These are phyloP conservation scores for Geotrupes spiniger DNA, from an alignment of 2,888 invertebrate species.

Conservation along the genomic window DNA sequence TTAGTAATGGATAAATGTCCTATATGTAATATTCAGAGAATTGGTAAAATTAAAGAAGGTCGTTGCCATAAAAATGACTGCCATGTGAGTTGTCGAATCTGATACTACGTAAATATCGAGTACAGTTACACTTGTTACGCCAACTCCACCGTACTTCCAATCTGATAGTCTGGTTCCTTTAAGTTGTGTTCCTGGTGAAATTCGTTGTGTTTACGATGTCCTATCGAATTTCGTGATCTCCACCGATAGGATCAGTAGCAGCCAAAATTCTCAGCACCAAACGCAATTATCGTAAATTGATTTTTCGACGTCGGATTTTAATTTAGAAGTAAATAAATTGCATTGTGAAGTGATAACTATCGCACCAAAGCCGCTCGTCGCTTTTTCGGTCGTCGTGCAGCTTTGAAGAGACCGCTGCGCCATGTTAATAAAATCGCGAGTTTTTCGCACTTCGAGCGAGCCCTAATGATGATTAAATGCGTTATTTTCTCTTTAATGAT, in stretches of 20 bases:
- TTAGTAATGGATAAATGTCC: too few relatives aligned
- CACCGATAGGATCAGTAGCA: constrained; percentile 16
- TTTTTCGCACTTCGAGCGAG: constrained; percentile 13
- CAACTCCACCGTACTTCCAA: too few relatives aligned
- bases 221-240: constrained; percentile 15
- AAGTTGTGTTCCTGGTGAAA: too few relatives aligned
- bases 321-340: constrained; percentile 42
- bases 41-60: too few relatives aligned
- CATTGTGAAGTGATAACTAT: constrained; percentile 33
- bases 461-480: constrained; percentile 16
- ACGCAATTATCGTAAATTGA: constrained; percentile 46
- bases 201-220: not conserved
- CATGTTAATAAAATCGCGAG: constrained; percentile 13
- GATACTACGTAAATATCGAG: too few relatives aligned
- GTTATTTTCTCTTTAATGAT: constrained; percentile 16
- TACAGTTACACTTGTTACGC: too few relatives aligned
- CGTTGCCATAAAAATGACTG: too few relatives aligned
- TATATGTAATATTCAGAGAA: too few relatives aligned
- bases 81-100: too few relatives aligned
- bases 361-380: constrained; percentile 19
- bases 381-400: not conserved
- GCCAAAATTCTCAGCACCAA: constrained; percentile 21
- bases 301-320: constrained; percentile 43
- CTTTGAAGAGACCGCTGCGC: constrained; percentile 16
- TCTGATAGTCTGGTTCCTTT: too few relatives aligned